phyloP scores from a whole-genome alignment of 2,797 vertebrate species.

The Loris lydekkerianus region DNA sequence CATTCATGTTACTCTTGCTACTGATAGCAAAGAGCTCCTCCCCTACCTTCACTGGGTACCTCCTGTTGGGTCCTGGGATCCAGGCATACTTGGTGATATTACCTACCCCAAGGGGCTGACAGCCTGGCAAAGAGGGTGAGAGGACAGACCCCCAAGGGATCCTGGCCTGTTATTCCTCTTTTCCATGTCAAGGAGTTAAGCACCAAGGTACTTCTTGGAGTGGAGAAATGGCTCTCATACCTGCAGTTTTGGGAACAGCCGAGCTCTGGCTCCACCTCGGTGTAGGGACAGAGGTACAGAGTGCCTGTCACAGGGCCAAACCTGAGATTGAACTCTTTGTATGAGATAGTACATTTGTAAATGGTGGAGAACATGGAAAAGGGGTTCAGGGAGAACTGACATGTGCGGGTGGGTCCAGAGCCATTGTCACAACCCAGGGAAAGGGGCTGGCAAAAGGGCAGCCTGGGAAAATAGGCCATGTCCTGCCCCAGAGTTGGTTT shows the following conservation, averaged over 20 bases:
- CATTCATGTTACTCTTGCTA: background rate
- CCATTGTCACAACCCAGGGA: too few species aligned
- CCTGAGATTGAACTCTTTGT: background rate
- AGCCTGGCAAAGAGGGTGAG: fast-evolving
- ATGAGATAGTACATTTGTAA: background rate
- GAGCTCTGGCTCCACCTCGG: background rate
- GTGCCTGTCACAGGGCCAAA: background rate
- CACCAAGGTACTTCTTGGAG: background rate
- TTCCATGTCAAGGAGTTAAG: background rate
- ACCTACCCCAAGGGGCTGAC: background rate
- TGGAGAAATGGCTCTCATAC: slow-evolving; percentile 2
- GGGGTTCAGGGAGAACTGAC: background rate
- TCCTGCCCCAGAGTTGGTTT: background rate
- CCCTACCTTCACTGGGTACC: background rate
- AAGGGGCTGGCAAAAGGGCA: background rate
- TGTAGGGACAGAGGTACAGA: background rate
- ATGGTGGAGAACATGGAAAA: background rate
- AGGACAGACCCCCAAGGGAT: background rate
- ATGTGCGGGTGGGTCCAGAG: fast-evolving
- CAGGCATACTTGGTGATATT: background rate
- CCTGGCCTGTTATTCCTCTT: background rate
- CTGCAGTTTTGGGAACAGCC: background rate
- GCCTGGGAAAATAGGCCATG: background rate
- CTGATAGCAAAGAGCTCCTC: background rate
- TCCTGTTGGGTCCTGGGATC: background rate